Evolutionary conservation across 2,888 invertebrate genomes (phyloP), one percentile per base, ranked within the genome.

Genomic region (Cheilosia variabilis): DNA sequence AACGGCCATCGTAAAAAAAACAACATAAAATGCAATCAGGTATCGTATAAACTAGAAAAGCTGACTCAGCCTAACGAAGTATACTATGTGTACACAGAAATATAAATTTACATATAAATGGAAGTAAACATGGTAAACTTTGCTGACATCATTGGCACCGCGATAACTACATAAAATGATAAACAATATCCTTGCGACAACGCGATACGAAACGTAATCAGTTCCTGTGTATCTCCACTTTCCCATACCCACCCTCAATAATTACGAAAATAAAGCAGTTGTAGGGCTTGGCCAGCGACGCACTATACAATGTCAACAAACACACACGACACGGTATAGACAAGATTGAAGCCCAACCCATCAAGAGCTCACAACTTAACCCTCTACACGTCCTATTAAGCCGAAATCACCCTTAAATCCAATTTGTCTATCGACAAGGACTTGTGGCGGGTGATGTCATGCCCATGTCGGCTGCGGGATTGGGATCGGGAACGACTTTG

Each of bases 231-330:
- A 27, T 5, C 19, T 10, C 9, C 9, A 19, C 9, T 53, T 9
- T 31, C 31, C 31, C 31, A 31, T 31, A 9, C 9, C 31, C n/a
- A n/a, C n/a, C n/a, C n/a, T n/a, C n/a, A n/a, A n/a, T n/a, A n/a
- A n/a, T n/a, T 6, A 53, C 41, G 24, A 41, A 41, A 52, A 5
- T 37, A 1, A n/a, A 52, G 24, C 65, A 66, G 15, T 66, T 17
- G 13, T 66, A 66, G 24, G 66, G 52, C 41, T 66, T 68, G 3
- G 3, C 55, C n/a, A 55, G 17, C 10, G 31, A 27, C 52, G 52
- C 22, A 52, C n/a, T 17, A 27, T 34, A 19, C 55, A 55, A 55
- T 55, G 55, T 55, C 31, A 55, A 55, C 31, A 55, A 31, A 34
- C 17, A 47, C 9, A 19, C 17, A 19, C 47, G 9, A 47, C 1